Percentiles rank a stretch among this genome's conserved stretches.
phyloP scores from a whole-genome alignment of 1,140 invertebrate genomes.

The Thaumetopoea pityocampa region DNA sequence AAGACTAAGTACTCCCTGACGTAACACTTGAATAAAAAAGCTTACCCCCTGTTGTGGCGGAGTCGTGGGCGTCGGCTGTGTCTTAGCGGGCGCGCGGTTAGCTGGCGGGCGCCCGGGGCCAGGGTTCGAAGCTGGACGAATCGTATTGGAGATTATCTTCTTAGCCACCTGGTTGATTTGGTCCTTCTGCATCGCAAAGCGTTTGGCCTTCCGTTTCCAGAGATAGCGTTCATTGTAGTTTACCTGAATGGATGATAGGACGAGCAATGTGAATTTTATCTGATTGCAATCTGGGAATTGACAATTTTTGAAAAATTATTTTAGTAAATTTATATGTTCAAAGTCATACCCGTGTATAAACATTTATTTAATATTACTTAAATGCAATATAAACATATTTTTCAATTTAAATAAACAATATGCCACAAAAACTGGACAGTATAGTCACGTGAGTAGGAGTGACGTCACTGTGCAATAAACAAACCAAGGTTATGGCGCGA shows the following conservation, averaged over 20 bases:
- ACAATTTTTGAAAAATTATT: too few relatives aligned
- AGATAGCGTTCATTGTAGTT: constrained; percentile 76
- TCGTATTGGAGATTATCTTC: constrained; percentile 54
- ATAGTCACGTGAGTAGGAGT: too few relatives aligned
- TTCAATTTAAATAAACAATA: too few relatives aligned
- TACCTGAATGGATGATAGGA: constrained; percentile 56
- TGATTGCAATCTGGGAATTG: too few relatives aligned
- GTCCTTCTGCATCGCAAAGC: constrained; percentile 59
- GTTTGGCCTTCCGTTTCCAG: constrained; percentile 86
- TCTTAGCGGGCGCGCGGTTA: constrained; percentile 19
- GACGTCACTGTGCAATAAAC: too few relatives aligned
- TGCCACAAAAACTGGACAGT: too few relatives aligned
- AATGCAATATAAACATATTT: too few relatives aligned
- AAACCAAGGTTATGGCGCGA: too few relatives aligned
- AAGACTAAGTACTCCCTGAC: too few relatives aligned
- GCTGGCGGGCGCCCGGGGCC: constrained; percentile 40
- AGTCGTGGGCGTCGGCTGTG: constrained; percentile 17
- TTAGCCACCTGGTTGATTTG: constrained; percentile 35
- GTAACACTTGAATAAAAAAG: constrained; percentile 18
- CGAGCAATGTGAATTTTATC: constrained; percentile 5
- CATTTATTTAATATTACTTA: too few relatives aligned
- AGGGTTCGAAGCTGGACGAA: constrained; percentile 20
- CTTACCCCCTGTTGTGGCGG: constrained; percentile 40
- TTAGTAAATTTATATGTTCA: too few relatives aligned
- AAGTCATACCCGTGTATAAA: too few relatives aligned